Conservation (phyloP, 1,140 invertebrate genomes). For the Brachionus asplanchnoidis region DNA sequence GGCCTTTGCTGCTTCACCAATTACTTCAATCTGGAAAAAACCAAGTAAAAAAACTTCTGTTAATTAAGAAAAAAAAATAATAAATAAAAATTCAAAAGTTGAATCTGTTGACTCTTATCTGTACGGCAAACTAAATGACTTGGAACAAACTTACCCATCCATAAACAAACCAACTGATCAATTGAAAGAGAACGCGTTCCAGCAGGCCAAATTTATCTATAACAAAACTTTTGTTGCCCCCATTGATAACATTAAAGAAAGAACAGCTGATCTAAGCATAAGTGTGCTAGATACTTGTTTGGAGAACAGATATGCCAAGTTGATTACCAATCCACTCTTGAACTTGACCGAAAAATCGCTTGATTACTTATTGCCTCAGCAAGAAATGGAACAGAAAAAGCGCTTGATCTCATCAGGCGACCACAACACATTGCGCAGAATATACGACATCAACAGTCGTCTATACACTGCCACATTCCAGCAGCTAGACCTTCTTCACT, state of each 20-base stretch:
- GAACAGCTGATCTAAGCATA: slow-evolving; percentile 3
- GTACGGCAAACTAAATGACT: slow-evolving; percentile 12
- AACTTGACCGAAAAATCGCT: slow-evolving; percentile 17
- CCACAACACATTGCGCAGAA: background rate
- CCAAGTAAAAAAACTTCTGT: background rate
- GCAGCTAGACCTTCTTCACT: background rate
- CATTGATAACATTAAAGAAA: background rate
- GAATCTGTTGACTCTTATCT: slow-evolving; percentile 15
- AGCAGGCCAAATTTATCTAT: slow-evolving; percentile 3
- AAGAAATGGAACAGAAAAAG: background rate
- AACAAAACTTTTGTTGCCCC: background rate
- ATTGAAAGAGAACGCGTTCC: background rate
- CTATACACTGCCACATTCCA: background rate
- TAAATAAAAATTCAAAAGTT: background rate
- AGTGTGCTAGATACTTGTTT: background rate
- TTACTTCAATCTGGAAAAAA: slow-evolving; percentile 14
- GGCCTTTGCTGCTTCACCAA: slow-evolving; percentile 30
- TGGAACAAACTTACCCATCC: background rate
- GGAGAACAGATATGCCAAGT: slow-evolving; percentile 15
- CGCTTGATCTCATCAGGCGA: background rate
- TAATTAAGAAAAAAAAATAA: background rate
- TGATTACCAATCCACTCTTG: slow-evolving; percentile 9
- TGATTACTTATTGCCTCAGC: background rate
- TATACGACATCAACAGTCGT: background rate
- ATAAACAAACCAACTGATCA: slow-evolving; percentile 9